Percentiles rank a stretch among this genome's conserved stretches.
phyloP scores from a whole-genome alignment of 1,140 invertebrate species.

The Zaprionus camerounensis region DNA sequence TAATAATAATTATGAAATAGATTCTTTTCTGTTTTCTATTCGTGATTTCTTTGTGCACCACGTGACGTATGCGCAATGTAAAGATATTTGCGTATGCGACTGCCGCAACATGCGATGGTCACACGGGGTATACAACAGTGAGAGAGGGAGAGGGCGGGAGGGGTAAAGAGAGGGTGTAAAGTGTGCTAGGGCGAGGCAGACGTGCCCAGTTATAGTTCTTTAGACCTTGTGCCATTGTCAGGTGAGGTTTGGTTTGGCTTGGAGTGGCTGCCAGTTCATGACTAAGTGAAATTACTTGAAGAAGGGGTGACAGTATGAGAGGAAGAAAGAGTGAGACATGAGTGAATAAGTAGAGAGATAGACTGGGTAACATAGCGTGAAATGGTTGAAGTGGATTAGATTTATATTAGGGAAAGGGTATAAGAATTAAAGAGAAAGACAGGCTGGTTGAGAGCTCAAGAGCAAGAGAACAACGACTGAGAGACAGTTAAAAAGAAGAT shows the following conservation, averaged over 20 bases:
- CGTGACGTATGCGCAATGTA: constrained; percentile 66
- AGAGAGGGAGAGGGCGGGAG: constrained; percentile 1
- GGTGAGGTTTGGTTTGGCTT: constrained; percentile 1
- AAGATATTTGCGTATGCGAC: constrained; percentile 3
- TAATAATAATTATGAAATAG: constrained; percentile 45
- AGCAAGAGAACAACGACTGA: background rate
- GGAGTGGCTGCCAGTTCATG: constrained; percentile 4
- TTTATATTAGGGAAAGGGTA: background rate
- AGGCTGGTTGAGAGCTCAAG: background rate
- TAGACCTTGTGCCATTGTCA: background rate
- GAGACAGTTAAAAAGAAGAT: background rate
- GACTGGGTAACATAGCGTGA: background rate
- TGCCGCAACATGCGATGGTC: constrained; percentile 49
- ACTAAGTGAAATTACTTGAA: constrained; percentile 4
- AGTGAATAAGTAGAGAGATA: background rate
- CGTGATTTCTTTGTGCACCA: constrained; percentile 58
- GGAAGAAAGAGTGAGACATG: background rate
- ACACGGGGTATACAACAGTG: background rate
- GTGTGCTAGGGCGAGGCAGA: constrained; percentile 5
- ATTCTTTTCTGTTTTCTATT: constrained; percentile 20
- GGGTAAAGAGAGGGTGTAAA: background rate
- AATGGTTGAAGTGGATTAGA: background rate
- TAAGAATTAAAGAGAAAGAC: background rate
- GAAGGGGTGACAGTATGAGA: background rate
- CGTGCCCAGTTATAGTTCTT: constrained; percentile 13